These are phyloP conservation scores for Cyclargus thomasi DNA, from an alignment of 1,140 invertebrate genomes.

Conservation along the genomic window DNA sequence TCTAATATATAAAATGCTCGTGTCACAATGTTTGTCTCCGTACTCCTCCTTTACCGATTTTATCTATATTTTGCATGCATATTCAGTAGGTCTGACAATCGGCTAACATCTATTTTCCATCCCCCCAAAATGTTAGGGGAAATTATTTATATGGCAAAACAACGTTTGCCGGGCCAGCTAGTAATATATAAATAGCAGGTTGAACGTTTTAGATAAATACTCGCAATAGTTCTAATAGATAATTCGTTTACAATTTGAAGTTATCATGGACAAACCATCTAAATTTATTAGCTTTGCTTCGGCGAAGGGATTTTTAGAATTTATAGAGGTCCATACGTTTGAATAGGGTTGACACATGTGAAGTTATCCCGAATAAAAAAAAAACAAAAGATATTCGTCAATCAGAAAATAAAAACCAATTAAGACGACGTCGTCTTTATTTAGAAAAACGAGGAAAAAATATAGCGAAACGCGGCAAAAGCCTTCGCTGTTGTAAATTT, in stretches of 20 bases:
- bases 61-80: too few relatives aligned
- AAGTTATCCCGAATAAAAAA: not conserved
- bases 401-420: not conserved
- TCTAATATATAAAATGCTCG: too few relatives aligned
- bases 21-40: too few relatives aligned
- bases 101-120: too few relatives aligned
- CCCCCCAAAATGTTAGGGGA: too few relatives aligned
- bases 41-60: too few relatives aligned
- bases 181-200: not conserved
- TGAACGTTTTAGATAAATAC: not conserved
- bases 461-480: not conserved
- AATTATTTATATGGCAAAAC: too few relatives aligned
- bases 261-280: not conserved
- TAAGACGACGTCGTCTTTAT: not conserved
- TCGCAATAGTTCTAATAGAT: too few relatives aligned
- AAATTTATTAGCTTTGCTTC: constrained; percentile 12
- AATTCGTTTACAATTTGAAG: not conserved
- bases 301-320: not conserved
- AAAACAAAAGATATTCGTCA: not conserved
- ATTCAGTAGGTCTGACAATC: too few relatives aligned
- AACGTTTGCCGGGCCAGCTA: too few relatives aligned
- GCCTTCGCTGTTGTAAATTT: not conserved
- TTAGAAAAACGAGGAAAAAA: not conserved
- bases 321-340: constrained; percentile 3
- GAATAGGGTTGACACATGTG: not conserved